Evolutionary conservation across 1,140 invertebrate species (phyloP), one percentile per base, ranked within the genome.

Genomic region (Zaprionus ornatus): DNA sequence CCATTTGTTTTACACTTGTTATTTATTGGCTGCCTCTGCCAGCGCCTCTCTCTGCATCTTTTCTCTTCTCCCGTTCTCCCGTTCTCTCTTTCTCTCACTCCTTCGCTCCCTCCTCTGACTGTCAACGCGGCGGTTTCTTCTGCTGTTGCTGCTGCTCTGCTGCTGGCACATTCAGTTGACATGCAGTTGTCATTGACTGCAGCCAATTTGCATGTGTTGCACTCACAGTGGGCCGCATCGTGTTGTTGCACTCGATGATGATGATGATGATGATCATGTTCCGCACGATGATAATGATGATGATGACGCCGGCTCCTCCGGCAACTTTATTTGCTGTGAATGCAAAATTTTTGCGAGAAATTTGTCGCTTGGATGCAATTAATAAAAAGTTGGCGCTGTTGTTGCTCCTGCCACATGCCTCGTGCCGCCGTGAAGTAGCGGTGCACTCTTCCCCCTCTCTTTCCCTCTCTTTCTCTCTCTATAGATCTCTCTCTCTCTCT

Each of bases 371-470:
- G 66, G 64, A 32, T 87, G 83, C 83, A 87, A 87, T 87, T 87
- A 87, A 87, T 87, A 87, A 87, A 87, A 87, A 83, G 69, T 82
- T 87, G 70, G 84, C 79, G 73, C 73, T 83, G 63, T 84, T 85
- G 70, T 72, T 80, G 55, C 52, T 29, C 19, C 40, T 19, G 4
- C 25, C 25, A 48, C 45, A 23, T 35, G 35, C 25, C 5, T 37
- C 7, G 25, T 55, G 52, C 40, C 40, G 19, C 15, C 17, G 19
- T 42, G 40, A 42, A 42, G 40, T 42, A n/a, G n/a, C 40, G n/a
- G n/a, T n/a, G 6, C 40, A 37, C 13, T 37, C 19, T 42, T 29
- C 17, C 12, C 32, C 1, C 9, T 27, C 27, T 45, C 42, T 40
- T 50, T 40, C 48, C 62, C 7, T 19, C 27, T 17, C 19, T 5